Evolutionary conservation across 2,797 vertebrate genomes (phyloP), one percentile per base, ranked within the genome.

Genomic region (Salarias fasciatus): DNA sequence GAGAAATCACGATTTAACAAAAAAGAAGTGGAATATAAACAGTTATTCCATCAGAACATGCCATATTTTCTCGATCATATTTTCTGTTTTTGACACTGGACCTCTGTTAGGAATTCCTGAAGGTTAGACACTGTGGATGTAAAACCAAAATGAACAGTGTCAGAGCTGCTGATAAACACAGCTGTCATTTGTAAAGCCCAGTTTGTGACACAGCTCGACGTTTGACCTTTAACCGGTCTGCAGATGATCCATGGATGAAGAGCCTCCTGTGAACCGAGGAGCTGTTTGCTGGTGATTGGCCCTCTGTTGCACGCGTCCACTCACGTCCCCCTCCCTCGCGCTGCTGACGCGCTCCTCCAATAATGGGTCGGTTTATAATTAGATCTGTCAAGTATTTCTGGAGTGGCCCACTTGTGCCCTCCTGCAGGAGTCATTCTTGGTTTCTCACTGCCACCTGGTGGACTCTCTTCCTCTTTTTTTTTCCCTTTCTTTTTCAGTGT

Each of bases 391-490:
- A 53, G 72, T 84, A 86, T 85, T 83, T 79, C 58, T 85, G 72
- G 82, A 77, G 11, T 75, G 84, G 74, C 83, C 86, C 69, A 75
- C 60, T 87, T 83, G 50, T 35, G 52, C 48, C 40, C 6, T 54
- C 64, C 55, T 57, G 24, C 43, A 69, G 50, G 72, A 77, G 14
- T 64, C 72, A 86, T 89, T 85, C 57, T 65, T 89, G 90, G 89
- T 74, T 87, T 82, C 79, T 71, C 84, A 82, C 84, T 88, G 92
- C 93, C 93, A 90, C 88, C 93, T 83, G 73, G 90, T 89, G 0
- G 3, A 1, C 28, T 0, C 4, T 49, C n/a, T n/a, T n/a, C n/a
- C n/a, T n/a, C n/a, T n/a, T n/a, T n/a, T n/a, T n/a, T n/a, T n/a
- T n/a, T n/a, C n/a, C n/a, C n/a, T n/a, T 61, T 38, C 37, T 13